These are phyloP conservation scores for Microcebus lehilahytsara DNA, from an alignment of 2,113 vertebrate species.

Conservation along the genomic window DNA sequence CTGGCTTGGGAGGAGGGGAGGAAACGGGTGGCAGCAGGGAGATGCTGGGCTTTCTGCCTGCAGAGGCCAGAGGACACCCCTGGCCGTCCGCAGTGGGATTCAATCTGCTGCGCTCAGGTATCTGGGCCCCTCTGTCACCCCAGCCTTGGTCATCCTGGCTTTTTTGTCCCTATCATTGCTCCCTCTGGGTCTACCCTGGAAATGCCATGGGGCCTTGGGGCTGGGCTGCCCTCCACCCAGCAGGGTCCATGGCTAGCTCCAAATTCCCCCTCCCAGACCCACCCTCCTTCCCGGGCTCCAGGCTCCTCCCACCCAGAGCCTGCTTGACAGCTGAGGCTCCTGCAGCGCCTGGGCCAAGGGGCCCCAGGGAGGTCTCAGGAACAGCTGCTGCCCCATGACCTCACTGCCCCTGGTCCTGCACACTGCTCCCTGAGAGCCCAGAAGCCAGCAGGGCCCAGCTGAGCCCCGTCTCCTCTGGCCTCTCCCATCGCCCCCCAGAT, in stretches of 20 bases:
- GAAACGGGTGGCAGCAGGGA: not conserved
- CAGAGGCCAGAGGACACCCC: not conserved
- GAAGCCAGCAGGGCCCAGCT: not conserved
- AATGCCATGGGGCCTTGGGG: not conserved
- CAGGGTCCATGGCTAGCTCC: not conserved
- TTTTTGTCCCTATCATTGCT: not conserved
- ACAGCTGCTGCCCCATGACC: conserved; percentile 59
- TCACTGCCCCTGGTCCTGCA: not conserved
- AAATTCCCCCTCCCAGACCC: not conserved
- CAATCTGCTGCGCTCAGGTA: not conserved
- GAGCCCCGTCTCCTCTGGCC: not conserved
- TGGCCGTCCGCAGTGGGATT: not conserved
- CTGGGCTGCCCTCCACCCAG: not conserved
- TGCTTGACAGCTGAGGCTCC: conserved; percentile 54
- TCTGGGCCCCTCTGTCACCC: not conserved
- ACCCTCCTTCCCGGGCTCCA: not conserved
- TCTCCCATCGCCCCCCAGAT: not conserved
- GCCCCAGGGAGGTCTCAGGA: not conserved
- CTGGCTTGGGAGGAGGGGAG: not conserved
- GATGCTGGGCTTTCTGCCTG: not conserved
- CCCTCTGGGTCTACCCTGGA: not conserved
- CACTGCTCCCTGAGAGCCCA: not conserved
- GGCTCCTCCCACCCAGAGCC: not conserved
- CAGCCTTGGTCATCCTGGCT: not conserved
- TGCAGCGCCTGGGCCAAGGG: conserved; percentile 30